These are phyloP conservation scores for Crocallis elinguaria DNA, from an alignment of 2,888 invertebrate species.

Conservation along the genomic window DNA sequence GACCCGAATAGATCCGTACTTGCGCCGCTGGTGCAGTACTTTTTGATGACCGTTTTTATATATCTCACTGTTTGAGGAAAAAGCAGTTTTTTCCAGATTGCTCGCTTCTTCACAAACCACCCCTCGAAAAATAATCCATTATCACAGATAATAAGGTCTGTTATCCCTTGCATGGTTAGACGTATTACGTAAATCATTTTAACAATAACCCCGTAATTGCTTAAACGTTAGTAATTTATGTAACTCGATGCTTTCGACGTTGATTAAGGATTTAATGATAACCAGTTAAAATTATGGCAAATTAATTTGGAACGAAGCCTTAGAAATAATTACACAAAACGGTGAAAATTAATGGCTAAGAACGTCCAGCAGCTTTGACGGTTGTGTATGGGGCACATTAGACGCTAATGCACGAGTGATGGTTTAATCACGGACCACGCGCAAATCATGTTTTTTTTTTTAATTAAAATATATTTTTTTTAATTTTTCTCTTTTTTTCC, in stretches of 20 bases:
- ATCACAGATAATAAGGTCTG: not conserved
- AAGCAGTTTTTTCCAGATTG: not conserved
- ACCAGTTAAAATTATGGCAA: constrained; percentile 20
- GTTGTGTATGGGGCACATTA: no score
- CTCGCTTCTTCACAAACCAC: not conserved
- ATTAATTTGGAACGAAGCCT: constrained; percentile 30
- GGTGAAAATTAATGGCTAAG: constrained; percentile 4
- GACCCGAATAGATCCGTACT: no score
- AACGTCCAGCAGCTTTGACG: no score
- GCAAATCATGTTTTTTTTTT: no score
- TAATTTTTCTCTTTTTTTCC: no score
- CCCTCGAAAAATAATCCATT: not conserved
- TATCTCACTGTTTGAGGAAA: no score
- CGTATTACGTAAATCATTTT: constrained; percentile 23
- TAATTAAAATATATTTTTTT: no score
- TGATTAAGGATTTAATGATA: constrained; percentile 32
- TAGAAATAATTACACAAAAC: constrained; percentile 10
- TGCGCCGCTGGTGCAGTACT: no score
- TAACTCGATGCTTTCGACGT: constrained; percentile 25
- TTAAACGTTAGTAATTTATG: constrained; percentile 33
- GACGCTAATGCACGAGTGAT: no score
- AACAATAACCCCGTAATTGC: constrained; percentile 32
- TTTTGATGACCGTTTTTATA: no score
- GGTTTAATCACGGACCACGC: no score
- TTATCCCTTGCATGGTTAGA: not conserved